Percentiles rank a stretch among this genome's conserved stretches.
Conservation (phyloP, 2,113 vertebrate genomes). For the Salminus brasiliensis region DNA sequence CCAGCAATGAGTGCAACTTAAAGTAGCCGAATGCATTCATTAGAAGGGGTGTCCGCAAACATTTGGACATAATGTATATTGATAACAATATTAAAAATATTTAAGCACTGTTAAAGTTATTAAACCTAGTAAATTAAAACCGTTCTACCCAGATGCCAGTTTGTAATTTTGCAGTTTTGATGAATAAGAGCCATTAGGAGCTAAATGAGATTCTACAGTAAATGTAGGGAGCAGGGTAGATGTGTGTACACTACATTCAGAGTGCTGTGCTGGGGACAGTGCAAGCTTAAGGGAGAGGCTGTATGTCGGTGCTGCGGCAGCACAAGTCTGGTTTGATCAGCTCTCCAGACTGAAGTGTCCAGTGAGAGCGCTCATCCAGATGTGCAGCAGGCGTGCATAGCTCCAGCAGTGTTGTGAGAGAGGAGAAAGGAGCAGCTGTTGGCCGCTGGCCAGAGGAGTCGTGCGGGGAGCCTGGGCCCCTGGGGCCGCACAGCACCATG, state of each 20-base stretch:
- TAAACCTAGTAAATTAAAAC: too few species aligned
- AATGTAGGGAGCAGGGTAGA: too few species aligned
- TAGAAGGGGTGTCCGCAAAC: too few species aligned
- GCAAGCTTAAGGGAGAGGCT: not conserved
- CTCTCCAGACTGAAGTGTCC: not conserved
- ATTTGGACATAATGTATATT: too few species aligned
- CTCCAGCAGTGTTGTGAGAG: not conserved
- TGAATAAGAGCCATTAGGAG: not conserved
- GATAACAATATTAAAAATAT: too few species aligned
- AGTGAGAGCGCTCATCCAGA: not conserved
- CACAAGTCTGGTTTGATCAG: not conserved
- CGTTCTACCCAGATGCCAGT: too few species aligned
- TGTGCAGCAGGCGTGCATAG: not conserved
- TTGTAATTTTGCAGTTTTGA: too few species aligned
- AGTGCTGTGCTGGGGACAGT: conserved; percentile 15
- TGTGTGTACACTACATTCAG: not conserved
- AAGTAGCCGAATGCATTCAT: too few species aligned
- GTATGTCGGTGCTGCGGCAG: not conserved
- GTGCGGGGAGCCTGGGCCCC: too few species aligned
- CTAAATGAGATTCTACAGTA: not conserved
- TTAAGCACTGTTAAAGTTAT: too few species aligned
- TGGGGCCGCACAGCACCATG: not conserved
- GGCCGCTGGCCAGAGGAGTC: conserved; percentile 6
- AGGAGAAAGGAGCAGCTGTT: conserved; percentile 8
- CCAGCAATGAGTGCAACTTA: too few species aligned